Base-by-base conservation (phyloP, 2,797 vertebrate genomes). In the Urocyon cinereoargenteus region DNA sequence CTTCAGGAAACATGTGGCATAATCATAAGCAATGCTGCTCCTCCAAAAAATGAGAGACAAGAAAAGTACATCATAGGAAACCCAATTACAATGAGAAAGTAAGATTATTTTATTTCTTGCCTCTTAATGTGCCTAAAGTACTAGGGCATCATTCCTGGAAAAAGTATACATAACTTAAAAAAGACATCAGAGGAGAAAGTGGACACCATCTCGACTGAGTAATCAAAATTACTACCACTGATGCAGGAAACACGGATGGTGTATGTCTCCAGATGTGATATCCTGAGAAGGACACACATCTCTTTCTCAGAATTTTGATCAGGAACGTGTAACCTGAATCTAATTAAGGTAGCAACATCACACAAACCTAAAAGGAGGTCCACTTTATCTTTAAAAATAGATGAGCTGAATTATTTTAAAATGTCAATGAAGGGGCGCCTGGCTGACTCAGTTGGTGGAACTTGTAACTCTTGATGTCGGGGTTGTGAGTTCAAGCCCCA, bases 161-260 rank as follows among this genome's bases (percentile, higher is more conserved):
- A 89, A 2, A 40, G 55, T 55, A 62, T 18, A 51, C 62, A 1
- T 57, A 79, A 79, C 53, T 85, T 92, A 88, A 66, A 62, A 51
- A 90, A 91, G 59, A 28, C 12, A 4, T 45, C 45, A 91, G 51
- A 82, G 40, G 40, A 86, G 81, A 94, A 51, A 82, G 2, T 51
- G 22, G 62, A 66, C 21, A 19, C 8, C 49, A 53, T 36, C 49
- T 73, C 45, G 53, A 84, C 34, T 68, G 61, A 49, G 5, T 2
- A 77, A 72, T 79, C 16, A 89, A 64, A 86, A 85, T 73, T 19
- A 61, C 5, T n/a, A 18, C 36, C 45, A n/a, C 21, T 26, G 28
- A 1, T 1, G 57, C 62, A n/a, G 24, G 28, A 26, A 45, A 15
- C 68, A 21, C 1, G 3, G 78, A 31, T 0, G 0, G 0, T 11